Conservation (phyloP, 2,797 vertebrate species). For the Odontamblyopus rebecca region DNA sequence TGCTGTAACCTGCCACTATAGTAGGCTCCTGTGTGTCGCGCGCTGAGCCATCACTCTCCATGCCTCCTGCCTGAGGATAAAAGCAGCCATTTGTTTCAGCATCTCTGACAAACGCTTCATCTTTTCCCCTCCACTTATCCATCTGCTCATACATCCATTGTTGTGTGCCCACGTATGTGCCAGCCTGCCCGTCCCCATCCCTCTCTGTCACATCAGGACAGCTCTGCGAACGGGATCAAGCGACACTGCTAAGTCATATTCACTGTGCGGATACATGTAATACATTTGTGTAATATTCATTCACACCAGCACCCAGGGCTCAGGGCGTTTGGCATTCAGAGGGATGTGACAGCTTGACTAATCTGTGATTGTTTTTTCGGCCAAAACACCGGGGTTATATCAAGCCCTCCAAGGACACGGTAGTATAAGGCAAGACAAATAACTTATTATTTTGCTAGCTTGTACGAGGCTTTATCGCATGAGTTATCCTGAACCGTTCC, state of each 20-base stretch:
- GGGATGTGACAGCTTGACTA: constrained; percentile 72
- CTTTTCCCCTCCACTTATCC: constrained; percentile 66
- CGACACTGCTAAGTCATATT: constrained; percentile 43
- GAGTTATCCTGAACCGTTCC: constrained; percentile 73
- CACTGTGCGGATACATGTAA: constrained; percentile 44
- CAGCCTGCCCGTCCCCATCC: constrained; percentile 40
- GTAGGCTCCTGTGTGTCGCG: constrained; percentile 43
- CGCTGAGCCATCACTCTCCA: constrained; percentile 55
- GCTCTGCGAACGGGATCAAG: constrained; percentile 42
- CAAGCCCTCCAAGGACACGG: constrained; percentile 58
- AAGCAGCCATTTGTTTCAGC: constrained; percentile 73
- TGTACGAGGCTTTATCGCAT: constrained; percentile 73
- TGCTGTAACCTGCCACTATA: constrained; percentile 57
- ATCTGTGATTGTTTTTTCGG: constrained; percentile 71
- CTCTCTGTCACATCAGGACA: constrained; percentile 31
- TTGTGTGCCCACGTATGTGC: constrained; percentile 54
- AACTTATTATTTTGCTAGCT: constrained; percentile 75
- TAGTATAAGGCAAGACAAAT: constrained; percentile 71
- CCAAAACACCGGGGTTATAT: constrained; percentile 64
- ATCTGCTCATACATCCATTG: constrained; percentile 62
- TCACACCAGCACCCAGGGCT: constrained; percentile 61
- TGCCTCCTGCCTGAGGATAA: constrained; percentile 65
- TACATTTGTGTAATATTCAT: constrained; percentile 55
- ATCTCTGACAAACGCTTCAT: constrained; percentile 75
- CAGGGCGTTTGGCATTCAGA: constrained; percentile 62